A percentile compares a stretch with the other conserved stretches of the same genome.
Evolutionary conservation across 2,888 invertebrate genomes (phyloP).

Genomic region (Phania funesta): DNA sequence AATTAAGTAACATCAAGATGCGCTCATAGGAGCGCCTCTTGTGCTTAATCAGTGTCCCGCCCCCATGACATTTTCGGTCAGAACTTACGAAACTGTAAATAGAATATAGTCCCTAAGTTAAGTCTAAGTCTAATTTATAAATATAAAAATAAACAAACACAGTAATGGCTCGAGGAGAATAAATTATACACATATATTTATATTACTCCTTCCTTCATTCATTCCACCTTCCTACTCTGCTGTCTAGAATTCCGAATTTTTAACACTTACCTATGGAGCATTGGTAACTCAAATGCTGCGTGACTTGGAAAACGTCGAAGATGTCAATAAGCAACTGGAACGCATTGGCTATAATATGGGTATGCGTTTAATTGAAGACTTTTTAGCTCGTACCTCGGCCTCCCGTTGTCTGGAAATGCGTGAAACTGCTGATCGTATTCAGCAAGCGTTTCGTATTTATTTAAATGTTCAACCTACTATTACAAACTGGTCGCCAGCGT

Average conservation of each 20-base stretch:
- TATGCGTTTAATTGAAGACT: constrained; percentile 97
- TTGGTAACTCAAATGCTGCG: constrained; percentile 97
- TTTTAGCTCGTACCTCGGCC: constrained; percentile 93
- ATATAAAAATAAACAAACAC: constrained; percentile 2
- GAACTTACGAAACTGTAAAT: constrained; percentile 56
- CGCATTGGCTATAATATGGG: constrained; percentile 99
- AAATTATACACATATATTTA: constrained; percentile 18
- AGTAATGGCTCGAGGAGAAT: constrained; percentile 46
- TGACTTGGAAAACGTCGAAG: constrained; percentile 97
- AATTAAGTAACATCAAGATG: constrained; percentile 74
- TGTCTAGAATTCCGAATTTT: constrained; percentile 94
- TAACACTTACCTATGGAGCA: constrained; percentile 98
- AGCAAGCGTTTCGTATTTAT: constrained; percentile 89
- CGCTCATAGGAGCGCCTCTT: constrained; percentile 61
- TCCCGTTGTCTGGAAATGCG: constrained; percentile 96
- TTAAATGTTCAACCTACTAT: constrained; percentile 95
- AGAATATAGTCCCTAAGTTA: constrained; percentile 58
- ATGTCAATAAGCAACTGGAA: constrained; percentile 98
- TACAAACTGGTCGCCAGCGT: constrained; percentile 95
- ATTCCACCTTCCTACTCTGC: constrained; percentile 25
- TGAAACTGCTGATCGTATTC: constrained; percentile 97
- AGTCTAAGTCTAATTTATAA: constrained; percentile 41
- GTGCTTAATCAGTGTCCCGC: constrained; percentile 46
- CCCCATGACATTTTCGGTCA: constrained; percentile 39
- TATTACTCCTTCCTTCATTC: constrained; percentile 24